A percentile compares a stretch with the other conserved stretches of the same genome.
These are phyloP conservation scores for Apocrypta bakeri DNA, from an alignment of 1,140 invertebrate species.

Conservation along the genomic window DNA sequence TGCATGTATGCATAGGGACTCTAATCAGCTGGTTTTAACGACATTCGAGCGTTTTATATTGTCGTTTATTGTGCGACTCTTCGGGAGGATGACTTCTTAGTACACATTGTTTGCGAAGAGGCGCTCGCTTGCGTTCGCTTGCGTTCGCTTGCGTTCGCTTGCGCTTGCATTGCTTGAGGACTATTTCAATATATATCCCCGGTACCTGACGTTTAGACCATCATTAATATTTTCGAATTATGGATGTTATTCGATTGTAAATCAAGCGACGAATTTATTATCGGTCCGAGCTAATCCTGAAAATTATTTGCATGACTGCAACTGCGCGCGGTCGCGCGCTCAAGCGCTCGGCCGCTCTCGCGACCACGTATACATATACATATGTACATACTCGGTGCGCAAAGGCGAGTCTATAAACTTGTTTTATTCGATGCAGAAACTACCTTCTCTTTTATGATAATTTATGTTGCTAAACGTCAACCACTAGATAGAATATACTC, in stretches of 20 bases:
- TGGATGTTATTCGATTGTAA: constrained; percentile 26
- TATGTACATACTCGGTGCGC: neutral
- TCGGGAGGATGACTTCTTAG: neutral
- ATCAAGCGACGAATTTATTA: constrained; percentile 31
- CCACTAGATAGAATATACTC: constrained; percentile 2
- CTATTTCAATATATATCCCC: neutral
- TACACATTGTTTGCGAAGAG: neutral
- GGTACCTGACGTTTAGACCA: constrained; percentile 9
- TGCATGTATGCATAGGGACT: neutral
- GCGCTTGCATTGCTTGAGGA: neutral
- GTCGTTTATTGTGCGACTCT: constrained; percentile 7
- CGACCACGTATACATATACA: neutral
- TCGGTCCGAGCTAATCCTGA: constrained; percentile 31
- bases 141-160: neutral
- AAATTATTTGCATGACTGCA: constrained; percentile 33
- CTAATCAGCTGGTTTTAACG: constrained; percentile 35
- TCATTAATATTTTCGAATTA: constrained; percentile 35
- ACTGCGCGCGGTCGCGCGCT: neutral
- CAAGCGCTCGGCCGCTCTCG: too few relatives aligned
- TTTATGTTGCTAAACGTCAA: constrained; percentile 19
- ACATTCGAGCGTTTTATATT: constrained; percentile 9
- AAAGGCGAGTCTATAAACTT: constrained; percentile 37
- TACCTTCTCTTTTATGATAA: constrained; percentile 44
- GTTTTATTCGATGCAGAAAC: constrained; percentile 44
- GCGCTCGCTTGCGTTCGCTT: neutral